Conservation (phyloP, 1,140 invertebrate genomes). For the Dryas iulia region DNA sequence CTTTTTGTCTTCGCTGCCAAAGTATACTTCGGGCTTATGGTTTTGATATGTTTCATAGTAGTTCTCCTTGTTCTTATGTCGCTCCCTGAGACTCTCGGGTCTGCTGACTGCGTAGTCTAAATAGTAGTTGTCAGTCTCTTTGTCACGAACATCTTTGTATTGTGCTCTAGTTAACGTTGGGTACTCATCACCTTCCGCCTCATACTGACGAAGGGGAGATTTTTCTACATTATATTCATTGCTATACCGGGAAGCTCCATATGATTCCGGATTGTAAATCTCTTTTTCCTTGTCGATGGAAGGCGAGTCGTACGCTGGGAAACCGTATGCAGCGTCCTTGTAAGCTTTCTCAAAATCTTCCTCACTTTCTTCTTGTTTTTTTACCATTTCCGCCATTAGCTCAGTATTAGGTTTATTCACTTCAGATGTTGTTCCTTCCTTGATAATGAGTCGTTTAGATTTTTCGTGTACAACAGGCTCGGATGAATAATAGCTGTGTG, state of each 20-base stretch:
- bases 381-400: constrained; percentile 53
- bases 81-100: constrained; percentile 54
- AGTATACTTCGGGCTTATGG: constrained; percentile 52
- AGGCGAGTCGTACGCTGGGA: constrained; percentile 56
- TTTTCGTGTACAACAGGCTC: constrained; percentile 51
- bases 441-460: constrained; percentile 53
- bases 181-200: constrained; percentile 55
- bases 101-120: constrained; percentile 59
- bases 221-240: constrained; percentile 50
- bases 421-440: constrained; percentile 62
- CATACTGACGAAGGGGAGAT: constrained; percentile 59
- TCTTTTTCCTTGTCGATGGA: constrained; percentile 56
- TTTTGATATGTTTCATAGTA: constrained; percentile 65
- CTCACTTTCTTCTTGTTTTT: constrained; percentile 65
- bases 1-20: constrained; percentile 44
- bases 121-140: constrained; percentile 62
- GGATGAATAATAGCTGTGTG: constrained; percentile 29
- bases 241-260: constrained; percentile 49
- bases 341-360: constrained; percentile 75
- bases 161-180: constrained; percentile 52
- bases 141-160: constrained; percentile 64
- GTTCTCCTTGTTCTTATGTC: constrained; percentile 53
- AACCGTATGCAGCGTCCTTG: constrained; percentile 68
- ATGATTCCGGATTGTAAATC: constrained; percentile 63
- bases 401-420: constrained; percentile 48